Percentiles rank a stretch among this genome's conserved stretches.
Evolutionary conservation across 2,113 vertebrate species (phyloP).

Genomic region (Pandion haliaetus): DNA sequence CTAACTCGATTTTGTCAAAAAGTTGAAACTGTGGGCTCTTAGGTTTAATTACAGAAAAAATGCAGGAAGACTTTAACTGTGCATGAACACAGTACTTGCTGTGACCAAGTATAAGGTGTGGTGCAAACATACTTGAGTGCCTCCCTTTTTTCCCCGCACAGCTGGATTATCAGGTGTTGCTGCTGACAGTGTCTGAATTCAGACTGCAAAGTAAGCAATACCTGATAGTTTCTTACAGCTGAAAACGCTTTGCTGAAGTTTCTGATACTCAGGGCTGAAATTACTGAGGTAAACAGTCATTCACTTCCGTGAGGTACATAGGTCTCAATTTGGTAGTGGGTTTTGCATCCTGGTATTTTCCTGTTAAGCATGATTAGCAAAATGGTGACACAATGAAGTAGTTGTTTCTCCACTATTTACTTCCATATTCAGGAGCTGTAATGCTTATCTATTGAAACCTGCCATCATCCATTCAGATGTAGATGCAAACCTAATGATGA

Average conservation of each 20-base stretch:
- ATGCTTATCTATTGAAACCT: slow-evolving; percentile 45
- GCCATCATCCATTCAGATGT: slow-evolving; percentile 15
- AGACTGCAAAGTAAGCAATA: background rate
- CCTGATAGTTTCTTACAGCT: background rate
- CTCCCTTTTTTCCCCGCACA: background rate
- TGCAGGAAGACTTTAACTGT: background rate
- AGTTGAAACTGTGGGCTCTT: background rate
- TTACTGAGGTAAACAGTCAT: background rate
- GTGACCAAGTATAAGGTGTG: slow-evolving; percentile 15
- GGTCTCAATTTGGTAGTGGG: slow-evolving; percentile 20
- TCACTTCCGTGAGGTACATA: slow-evolving; percentile 3
- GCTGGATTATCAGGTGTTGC: background rate
- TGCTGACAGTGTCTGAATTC: slow-evolving; percentile 4
- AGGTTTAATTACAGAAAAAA: slow-evolving; percentile 25
- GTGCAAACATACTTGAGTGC: background rate
- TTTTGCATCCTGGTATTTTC: slow-evolving; percentile 37
- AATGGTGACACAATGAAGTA: background rate
- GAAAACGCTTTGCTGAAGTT: background rate
- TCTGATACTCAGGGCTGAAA: background rate
- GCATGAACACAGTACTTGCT: slow-evolving; percentile 2
- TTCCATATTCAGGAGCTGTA: background rate
- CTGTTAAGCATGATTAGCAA: background rate
- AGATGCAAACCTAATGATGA: background rate
- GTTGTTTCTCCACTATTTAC: background rate
- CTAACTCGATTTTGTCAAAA: background rate